These are phyloP conservation scores for Diogma glabrata DNA, from an alignment of 2,888 invertebrate genomes.

Conservation along the genomic window DNA sequence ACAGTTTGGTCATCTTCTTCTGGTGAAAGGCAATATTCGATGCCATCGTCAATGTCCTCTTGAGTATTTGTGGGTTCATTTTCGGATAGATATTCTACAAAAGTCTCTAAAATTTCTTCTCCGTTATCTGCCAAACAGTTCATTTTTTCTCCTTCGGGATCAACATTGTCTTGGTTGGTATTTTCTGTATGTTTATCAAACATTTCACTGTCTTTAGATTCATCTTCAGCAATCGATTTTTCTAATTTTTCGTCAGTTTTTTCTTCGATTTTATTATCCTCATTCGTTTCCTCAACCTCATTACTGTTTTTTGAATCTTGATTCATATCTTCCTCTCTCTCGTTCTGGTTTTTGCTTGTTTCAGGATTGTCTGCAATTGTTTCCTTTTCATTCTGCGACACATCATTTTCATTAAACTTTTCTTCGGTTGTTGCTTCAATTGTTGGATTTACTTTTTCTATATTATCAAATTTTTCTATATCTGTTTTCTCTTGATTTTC, in stretches of 20 bases:
- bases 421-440: neutral
- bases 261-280: neutral
- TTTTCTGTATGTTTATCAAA: too few relatives aligned
- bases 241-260: neutral
- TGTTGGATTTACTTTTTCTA: neutral
- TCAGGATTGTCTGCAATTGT: neutral
- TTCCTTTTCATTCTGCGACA: neutral
- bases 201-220: too few relatives aligned
- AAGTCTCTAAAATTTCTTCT: too few relatives aligned
- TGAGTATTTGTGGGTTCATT: too few relatives aligned
- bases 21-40: too few relatives aligned
- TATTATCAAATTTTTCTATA: too few relatives aligned
- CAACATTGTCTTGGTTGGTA: too few relatives aligned
- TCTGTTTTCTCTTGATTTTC: neutral
- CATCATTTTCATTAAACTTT: neutral
- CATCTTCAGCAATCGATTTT: neutral
- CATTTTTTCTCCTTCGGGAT: too few relatives aligned
- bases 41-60: too few relatives aligned
- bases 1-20: too few relatives aligned
- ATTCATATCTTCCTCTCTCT: neutral
- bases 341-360: neutral
- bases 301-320: neutral
- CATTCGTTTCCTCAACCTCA: constrained; percentile 1
- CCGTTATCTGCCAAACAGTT: too few relatives aligned
- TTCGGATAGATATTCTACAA: too few relatives aligned